Conservation (phyloP, 2,888 invertebrate species). For the Mallateleia sp. region DNA sequence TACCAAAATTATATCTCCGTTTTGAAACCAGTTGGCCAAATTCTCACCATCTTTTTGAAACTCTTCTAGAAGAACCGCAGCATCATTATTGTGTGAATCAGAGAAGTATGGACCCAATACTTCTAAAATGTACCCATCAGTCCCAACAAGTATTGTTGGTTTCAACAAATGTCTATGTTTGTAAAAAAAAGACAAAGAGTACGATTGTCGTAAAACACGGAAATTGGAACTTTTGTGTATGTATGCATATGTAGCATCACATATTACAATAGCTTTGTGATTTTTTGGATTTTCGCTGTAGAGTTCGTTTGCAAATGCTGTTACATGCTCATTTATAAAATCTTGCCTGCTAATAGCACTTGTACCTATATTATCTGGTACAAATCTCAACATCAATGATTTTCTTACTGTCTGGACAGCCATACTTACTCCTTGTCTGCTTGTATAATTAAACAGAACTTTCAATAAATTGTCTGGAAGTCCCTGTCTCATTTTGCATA, state of each 20-base stretch:
- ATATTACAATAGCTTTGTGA: conserved; percentile 12
- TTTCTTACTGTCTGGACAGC: conserved; percentile 36
- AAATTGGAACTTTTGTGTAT: conserved; percentile 41
- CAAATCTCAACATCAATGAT: conserved; percentile 41
- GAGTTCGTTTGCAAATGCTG: conserved; percentile 23
- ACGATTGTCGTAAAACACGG: conserved; percentile 26
- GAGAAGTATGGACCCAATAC: conserved; percentile 45
- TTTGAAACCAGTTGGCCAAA: conserved; percentile 42
- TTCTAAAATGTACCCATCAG: conserved; percentile 37
- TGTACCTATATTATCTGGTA: conserved; percentile 25
- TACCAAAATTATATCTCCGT: conserved; percentile 51
- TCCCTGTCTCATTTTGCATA: conserved; percentile 60
- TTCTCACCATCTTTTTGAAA: conserved; percentile 21
- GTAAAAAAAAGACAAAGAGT: conserved; percentile 38
- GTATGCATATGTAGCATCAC: conserved; percentile 37
- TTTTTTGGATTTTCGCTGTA: conserved; percentile 25
- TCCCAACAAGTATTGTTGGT: conserved; percentile 39
- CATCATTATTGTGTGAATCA: conserved; percentile 49
- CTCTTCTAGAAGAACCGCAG: conserved; percentile 29
- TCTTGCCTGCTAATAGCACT: conserved; percentile 25
- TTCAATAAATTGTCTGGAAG: conserved; percentile 51
- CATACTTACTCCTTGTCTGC: conserved; percentile 49
- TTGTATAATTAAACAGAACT: conserved; percentile 46
- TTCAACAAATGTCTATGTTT: conserved; percentile 36
- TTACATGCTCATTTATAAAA: conserved; percentile 31